Percentiles rank a stretch among this genome's conserved stretches.
Evolutionary conservation across 1,140 invertebrate genomes (phyloP).

Genomic region (Hydropsyche tenuis): DNA sequence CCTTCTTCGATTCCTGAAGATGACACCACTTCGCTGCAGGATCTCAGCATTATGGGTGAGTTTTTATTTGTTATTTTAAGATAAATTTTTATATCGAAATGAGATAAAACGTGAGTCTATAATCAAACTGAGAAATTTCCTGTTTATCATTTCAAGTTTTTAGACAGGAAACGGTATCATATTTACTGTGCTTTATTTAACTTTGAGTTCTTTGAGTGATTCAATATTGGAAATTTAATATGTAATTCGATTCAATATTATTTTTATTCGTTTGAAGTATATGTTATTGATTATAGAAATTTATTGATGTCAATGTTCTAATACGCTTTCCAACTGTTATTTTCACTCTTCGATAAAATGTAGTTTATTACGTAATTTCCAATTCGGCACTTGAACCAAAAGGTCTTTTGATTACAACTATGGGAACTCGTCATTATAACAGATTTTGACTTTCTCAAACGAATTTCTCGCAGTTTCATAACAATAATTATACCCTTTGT

Average conservation of each 20-base stretch:
- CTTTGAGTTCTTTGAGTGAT: too few species aligned
- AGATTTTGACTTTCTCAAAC: slow-evolving; percentile 4
- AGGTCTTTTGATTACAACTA: background rate
- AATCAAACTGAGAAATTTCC: too few species aligned
- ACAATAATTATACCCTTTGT: slow-evolving; percentile 9
- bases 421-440: background rate
- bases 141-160: too few species aligned
- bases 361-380: background rate
- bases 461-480: slow-evolving; percentile 4
- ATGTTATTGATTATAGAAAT: too few species aligned
- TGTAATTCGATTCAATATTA: too few species aligned
- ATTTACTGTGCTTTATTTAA: too few species aligned
- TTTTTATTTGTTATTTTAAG: slow-evolving; percentile 32
- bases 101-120: background rate
- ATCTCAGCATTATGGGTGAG: slow-evolving; percentile 60
- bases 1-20: slow-evolving; percentile 63
- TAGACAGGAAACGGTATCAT: too few species aligned
- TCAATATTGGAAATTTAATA: too few species aligned
- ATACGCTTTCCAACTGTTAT: too few species aligned
- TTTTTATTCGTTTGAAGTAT: too few species aligned
- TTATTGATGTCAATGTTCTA: too few species aligned
- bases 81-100: background rate
- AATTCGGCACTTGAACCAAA: background rate
- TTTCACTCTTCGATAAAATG: too few species aligned
- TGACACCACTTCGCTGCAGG: slow-evolving; percentile 61